phyloP scores from a whole-genome alignment of 2,797 vertebrate species.

The Hipposideros larvatus region DNA sequence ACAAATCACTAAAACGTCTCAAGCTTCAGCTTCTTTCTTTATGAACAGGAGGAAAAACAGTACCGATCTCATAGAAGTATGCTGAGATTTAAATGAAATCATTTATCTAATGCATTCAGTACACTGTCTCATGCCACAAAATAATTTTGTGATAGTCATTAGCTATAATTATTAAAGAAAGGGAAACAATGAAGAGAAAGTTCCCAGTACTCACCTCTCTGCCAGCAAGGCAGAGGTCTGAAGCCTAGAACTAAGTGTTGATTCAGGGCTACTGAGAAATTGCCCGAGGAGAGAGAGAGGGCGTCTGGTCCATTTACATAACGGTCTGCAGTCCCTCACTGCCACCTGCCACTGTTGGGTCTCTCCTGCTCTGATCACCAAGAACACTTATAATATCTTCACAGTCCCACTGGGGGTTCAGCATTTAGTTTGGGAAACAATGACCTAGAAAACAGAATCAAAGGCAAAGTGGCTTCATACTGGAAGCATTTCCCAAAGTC shows the following conservation, averaged over 20 bases:
- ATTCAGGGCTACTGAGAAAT: background rate
- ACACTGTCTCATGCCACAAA: constrained; percentile 21
- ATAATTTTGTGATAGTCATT: background rate
- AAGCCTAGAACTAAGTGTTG: background rate
- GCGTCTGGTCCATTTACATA: background rate
- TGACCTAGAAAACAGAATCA: constrained; percentile 80
- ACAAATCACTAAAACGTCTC: background rate
- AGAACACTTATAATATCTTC: constrained; percentile 18
- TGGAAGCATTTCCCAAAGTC: constrained; percentile 55
- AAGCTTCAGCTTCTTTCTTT: background rate
- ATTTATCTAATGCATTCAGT: background rate
- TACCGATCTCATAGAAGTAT: background rate
- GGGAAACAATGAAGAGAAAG: background rate
- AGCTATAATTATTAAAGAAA: constrained; percentile 27
- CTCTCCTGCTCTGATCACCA: constrained; percentile 45
- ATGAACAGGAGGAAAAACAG: background rate
- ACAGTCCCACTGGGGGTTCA: constrained; percentile 27
- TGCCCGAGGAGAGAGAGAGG: background rate
- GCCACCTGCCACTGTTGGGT: background rate
- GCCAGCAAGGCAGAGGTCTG: background rate
- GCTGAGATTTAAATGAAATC: constrained; percentile 35
- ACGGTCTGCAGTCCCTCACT: background rate
- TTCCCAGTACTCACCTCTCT: background rate
- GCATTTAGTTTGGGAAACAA: constrained; percentile 49
- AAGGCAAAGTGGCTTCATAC: constrained; percentile 29